Evolutionary conservation across 1,140 invertebrate species (phyloP).

Genomic region (Babylonia areolata): DNA sequence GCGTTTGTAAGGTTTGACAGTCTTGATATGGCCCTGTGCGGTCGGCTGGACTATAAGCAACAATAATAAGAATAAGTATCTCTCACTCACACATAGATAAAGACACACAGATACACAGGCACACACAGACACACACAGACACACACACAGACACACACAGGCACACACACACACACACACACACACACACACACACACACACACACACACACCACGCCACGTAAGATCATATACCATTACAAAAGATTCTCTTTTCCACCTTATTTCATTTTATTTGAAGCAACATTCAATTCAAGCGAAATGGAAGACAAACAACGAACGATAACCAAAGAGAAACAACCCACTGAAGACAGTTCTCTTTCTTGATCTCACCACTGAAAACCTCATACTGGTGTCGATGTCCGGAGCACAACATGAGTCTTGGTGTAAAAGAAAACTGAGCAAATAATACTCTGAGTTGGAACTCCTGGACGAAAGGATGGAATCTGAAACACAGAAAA

Average conservation of each 20-base stretch:
- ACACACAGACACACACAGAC: not conserved
- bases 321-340: too few relatives aligned
- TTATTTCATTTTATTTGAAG: not conserved
- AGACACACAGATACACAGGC: constrained; percentile 1
- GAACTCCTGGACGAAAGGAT: not conserved
- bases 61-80: too few relatives aligned
- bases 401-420: not conserved
- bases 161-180: not conserved
- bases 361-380: not conserved
- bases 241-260: not conserved
- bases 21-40: too few relatives aligned
- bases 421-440: not conserved
- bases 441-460: not conserved
- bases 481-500: constrained; percentile 17
- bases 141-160: not conserved
- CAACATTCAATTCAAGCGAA: too few relatives aligned
- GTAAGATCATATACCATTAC: not conserved
- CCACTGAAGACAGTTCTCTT: too few relatives aligned
- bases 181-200: not conserved
- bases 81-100: not conserved
- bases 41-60: too few relatives aligned
- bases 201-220: not conserved
- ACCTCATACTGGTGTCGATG: too few relatives aligned
- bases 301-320: too few relatives aligned
- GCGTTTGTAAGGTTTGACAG: too few relatives aligned